Evolutionary conservation across 2,888 invertebrate species (phyloP).

Genomic region (Eupsilia transversa): DNA sequence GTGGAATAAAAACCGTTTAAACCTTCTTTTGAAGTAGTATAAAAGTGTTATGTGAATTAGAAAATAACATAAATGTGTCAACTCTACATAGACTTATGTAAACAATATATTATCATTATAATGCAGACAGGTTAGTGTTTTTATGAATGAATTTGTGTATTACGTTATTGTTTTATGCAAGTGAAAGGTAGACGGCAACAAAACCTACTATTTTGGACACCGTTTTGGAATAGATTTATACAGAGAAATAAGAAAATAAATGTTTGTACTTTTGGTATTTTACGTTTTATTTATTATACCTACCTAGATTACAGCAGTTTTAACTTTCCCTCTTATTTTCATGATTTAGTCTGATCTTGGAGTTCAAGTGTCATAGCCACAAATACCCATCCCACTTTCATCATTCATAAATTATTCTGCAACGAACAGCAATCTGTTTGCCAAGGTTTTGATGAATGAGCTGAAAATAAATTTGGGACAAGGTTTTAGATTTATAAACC

Average conservation of each 20-base stretch:
- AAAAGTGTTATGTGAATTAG: background rate
- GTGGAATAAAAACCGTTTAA: too few relatives aligned
- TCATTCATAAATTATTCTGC: background rate
- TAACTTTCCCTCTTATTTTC: background rate
- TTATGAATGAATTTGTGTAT: background rate
- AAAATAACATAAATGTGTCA: background rate
- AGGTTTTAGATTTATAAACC: background rate
- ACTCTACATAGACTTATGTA: background rate
- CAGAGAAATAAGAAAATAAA: conserved; percentile 54
- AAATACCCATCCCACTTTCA: background rate
- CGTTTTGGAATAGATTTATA: conserved; percentile 18
- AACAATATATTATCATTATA: background rate
- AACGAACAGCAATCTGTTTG: background rate
- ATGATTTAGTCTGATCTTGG: background rate
- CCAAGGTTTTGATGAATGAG: background rate
- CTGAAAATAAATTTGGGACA: background rate
- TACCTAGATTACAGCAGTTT: background rate
- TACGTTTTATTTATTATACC: conserved; percentile 36
- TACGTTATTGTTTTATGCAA: conserved; percentile 1
- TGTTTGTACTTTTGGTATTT: conserved; percentile 63
- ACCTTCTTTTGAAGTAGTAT: background rate
- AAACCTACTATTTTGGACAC: conserved; percentile 30
- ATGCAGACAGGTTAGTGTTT: background rate
- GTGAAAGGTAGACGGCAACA: background rate
- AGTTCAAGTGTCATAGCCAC: background rate